A percentile compares a stretch with the other conserved stretches of the same genome.
Conservation (phyloP, 2,888 invertebrate species). For the Dugesia japonica region DNA sequence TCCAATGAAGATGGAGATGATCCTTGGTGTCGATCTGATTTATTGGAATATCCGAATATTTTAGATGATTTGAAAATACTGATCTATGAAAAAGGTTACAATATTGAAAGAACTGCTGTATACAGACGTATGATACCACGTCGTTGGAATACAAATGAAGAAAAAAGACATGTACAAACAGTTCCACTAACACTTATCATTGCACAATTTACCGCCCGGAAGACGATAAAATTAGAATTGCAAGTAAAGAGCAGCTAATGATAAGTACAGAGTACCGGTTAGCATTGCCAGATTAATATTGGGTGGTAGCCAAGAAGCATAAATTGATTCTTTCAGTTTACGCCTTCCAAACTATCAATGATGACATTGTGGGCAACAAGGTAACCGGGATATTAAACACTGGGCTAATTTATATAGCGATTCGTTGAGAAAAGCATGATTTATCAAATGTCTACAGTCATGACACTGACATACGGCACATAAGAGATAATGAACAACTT, state of each 20-base stretch:
- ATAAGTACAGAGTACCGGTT: background rate
- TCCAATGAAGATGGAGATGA: too few relatives aligned
- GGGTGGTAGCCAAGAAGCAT: background rate
- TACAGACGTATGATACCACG: conserved; percentile 3
- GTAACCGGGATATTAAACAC: background rate
- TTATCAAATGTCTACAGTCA: too few relatives aligned
- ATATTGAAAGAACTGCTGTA: conserved; percentile 7
- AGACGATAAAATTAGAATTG: too few relatives aligned
- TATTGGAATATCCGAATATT: background rate
- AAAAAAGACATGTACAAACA: conserved; percentile 6
- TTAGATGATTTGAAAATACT: background rate
- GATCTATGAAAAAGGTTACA: background rate
- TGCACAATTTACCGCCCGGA: background rate
- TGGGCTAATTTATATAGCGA: too few relatives aligned
- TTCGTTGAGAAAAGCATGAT: too few relatives aligned
- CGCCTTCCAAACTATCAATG: background rate
- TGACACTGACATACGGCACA: too few relatives aligned
- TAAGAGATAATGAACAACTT: too few relatives aligned
- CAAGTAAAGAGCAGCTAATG: background rate
- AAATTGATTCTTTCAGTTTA: background rate
- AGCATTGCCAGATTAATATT: background rate
- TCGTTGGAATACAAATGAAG: conserved; percentile 15
- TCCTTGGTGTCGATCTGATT: too few relatives aligned
- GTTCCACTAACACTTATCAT: background rate
- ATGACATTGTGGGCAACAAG: background rate